phyloP scores from a whole-genome alignment of 2,888 invertebrate genomes.

The Polydrusus pterygomalis region DNA sequence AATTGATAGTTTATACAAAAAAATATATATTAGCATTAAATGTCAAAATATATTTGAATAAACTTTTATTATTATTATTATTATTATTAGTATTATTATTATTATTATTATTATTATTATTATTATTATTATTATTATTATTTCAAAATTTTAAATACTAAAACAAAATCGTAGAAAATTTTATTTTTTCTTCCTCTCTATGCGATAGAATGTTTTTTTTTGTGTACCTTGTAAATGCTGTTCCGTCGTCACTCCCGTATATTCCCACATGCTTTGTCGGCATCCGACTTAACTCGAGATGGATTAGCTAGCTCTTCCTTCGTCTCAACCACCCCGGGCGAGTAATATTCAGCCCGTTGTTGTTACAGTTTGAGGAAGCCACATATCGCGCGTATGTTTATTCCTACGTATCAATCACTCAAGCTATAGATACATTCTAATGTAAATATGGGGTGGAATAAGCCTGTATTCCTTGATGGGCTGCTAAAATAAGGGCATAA shows the following conservation, averaged over 20 bases:
- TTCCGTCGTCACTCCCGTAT: constrained; percentile 8
- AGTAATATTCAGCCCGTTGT: constrained; percentile 54
- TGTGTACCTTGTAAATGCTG: neutral
- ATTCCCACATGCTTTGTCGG: constrained; percentile 57
- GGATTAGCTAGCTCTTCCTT: constrained; percentile 64
- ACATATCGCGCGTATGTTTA: constrained; percentile 55
- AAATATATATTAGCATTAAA: too few species aligned
- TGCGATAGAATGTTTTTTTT: neutral
- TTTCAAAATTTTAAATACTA: too few species aligned
- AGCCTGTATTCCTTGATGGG: constrained; percentile 5
- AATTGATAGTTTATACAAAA: too few species aligned
- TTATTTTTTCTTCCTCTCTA: too few species aligned
- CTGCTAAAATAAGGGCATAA: neutral
- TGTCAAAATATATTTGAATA: too few species aligned
- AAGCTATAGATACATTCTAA: constrained; percentile 8
- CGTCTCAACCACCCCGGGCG: constrained; percentile 44
- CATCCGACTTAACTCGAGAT: constrained; percentile 61
- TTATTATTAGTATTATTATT: too few species aligned
- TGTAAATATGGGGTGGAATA: constrained; percentile 20
- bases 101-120: too few species aligned
- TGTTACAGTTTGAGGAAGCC: constrained; percentile 66
- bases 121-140: too few species aligned
- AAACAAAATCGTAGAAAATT: too few species aligned
- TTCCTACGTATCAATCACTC: constrained; percentile 28
- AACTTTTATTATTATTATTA: too few species aligned